A percentile compares a stretch with the other conserved stretches of the same genome.
These are phyloP conservation scores for Babylonia areolata DNA, from an alignment of 1,140 invertebrate genomes.

Conservation along the genomic window DNA sequence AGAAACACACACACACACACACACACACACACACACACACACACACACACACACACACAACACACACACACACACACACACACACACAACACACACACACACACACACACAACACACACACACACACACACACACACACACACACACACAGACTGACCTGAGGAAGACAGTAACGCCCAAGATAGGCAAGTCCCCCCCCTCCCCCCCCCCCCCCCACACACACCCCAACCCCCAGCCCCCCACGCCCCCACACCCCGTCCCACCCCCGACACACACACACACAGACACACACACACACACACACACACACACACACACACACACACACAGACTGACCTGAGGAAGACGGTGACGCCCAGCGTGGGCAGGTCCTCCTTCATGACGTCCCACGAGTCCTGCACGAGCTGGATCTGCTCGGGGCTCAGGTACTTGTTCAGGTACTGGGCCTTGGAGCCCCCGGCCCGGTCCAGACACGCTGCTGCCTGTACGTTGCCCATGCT, in stretches of 20 bases:
- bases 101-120: too few species aligned
- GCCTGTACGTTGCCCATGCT: conserved; percentile 43
- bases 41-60: too few species aligned
- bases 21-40: too few species aligned
- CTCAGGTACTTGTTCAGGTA: conserved; percentile 57
- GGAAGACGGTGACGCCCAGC: conserved; percentile 55
- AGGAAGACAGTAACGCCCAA: too few species aligned
- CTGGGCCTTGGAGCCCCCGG: conserved; percentile 43
- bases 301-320: not conserved
- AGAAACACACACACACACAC: too few species aligned
- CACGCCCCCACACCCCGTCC: too few species aligned
- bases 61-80: too few species aligned
- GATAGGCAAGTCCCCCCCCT: too few species aligned
- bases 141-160: not conserved
- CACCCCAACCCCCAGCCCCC: too few species aligned
- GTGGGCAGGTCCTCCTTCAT: conserved; percentile 58
- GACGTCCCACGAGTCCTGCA: conserved; percentile 60
- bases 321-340: conserved; percentile 39
- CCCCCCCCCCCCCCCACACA: too few species aligned
- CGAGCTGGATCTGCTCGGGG: conserved; percentile 54
- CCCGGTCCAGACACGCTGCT: conserved; percentile 42
- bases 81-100: too few species aligned
- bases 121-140: not conserved
- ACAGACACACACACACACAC: not conserved
- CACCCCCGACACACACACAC: not conserved